Evolutionary conservation across 2,797 vertebrate genomes (phyloP).

Genomic region (Mormyrops boulengeri): DNA sequence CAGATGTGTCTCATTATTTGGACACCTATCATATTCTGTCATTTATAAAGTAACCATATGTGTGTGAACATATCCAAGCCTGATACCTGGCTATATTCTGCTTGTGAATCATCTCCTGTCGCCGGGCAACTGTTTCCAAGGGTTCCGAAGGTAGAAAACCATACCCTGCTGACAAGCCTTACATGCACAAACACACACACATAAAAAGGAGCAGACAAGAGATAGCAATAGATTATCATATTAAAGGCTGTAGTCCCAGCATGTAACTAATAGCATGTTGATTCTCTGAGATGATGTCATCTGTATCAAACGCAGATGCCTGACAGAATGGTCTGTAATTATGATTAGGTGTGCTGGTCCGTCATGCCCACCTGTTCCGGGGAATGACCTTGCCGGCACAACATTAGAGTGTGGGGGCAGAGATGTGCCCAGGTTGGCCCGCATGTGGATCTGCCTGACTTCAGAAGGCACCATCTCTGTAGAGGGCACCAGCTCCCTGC

Average conservation of each 20-base stretch:
- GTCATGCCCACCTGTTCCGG: slow-evolving; percentile 63
- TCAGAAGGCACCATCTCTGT: slow-evolving; percentile 75
- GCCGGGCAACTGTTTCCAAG: slow-evolving; percentile 80
- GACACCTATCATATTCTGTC: not conserved
- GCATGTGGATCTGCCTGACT: slow-evolving; percentile 75
- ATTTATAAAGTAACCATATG: not conserved
- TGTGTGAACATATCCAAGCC: not conserved
- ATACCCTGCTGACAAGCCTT: slow-evolving; percentile 62
- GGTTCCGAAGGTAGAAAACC: slow-evolving; percentile 80
- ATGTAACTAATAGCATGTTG: not conserved
- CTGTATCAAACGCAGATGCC: not conserved
- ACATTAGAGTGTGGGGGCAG: slow-evolving; percentile 65
- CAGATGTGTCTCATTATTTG: not conserved
- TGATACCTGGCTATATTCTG: slow-evolving; percentile 87
- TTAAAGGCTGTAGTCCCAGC: not conserved
- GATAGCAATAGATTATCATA: not conserved
- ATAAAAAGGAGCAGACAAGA: not conserved
- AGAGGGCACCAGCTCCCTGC: slow-evolving; percentile 74
- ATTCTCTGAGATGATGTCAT: not conserved
- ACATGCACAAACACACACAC: slow-evolving; percentile 8
- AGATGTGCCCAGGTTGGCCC: slow-evolving; percentile 69
- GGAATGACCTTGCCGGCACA: slow-evolving; percentile 64
- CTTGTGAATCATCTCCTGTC: slow-evolving; percentile 89
- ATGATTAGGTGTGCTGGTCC: not conserved
- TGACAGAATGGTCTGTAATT: not conserved